phyloP scores from a whole-genome alignment of 2,888 invertebrate species.

The Allygus modestus region DNA sequence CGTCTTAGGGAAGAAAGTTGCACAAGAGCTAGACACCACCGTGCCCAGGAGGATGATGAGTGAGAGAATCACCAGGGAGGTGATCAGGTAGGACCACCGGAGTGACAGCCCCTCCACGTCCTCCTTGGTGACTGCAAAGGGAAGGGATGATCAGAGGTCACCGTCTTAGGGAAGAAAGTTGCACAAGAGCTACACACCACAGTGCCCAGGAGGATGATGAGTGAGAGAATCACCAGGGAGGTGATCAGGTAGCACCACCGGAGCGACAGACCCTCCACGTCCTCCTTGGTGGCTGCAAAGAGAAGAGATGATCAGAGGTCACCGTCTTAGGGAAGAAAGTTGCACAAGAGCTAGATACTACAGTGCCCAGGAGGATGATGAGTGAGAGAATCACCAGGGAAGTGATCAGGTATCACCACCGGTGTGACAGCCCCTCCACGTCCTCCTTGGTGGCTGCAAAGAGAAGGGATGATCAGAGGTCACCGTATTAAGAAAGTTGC shows the following conservation, averaged over 20 bases:
- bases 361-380: slow-evolving; percentile 5
- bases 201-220: slow-evolving; percentile 12
- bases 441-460: slow-evolving; percentile 21
- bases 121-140: neutral
- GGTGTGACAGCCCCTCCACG: neutral
- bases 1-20: too few relatives aligned
- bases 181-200: too few relatives aligned
- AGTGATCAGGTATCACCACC: slow-evolving; percentile 35
- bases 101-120: neutral
- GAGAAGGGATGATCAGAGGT: neutral
- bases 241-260: slow-evolving; percentile 34
- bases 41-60: slow-evolving; percentile 17
- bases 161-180: too few relatives aligned
- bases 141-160: too few relatives aligned
- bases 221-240: slow-evolving; percentile 11
- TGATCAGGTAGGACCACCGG: slow-evolving; percentile 26
- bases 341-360: too few relatives aligned
- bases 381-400: slow-evolving; percentile 28
- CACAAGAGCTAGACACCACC: too few relatives aligned
- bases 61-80: slow-evolving; percentile 10
- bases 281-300: slow-evolving; percentile 1
- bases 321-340: too few relatives aligned
- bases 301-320: too few relatives aligned
- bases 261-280: neutral
- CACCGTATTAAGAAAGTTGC: too few relatives aligned